phyloP scores from a whole-genome alignment of 23 tunicate genomes.

The Clavelina lepadiformis region DNA sequence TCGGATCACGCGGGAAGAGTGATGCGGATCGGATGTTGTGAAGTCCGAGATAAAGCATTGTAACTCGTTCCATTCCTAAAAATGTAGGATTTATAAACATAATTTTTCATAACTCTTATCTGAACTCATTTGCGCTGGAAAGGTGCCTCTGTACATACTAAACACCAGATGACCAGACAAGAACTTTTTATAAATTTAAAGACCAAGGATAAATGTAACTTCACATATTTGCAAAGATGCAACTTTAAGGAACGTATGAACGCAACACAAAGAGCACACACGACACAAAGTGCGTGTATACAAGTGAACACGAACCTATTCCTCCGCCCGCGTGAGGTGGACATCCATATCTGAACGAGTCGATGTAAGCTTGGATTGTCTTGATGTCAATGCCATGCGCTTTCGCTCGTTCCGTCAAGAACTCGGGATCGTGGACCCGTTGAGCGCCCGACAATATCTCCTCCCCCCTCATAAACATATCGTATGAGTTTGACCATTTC shows the following conservation, averaged over 20 bases:
- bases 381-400: constrained; percentile 91
- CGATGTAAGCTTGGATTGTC: constrained; percentile 89
- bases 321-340: constrained; percentile 99
- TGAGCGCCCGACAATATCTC: constrained; percentile 98
- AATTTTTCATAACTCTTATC: too few species aligned
- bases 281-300: too few species aligned
- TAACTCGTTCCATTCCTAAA: constrained; percentile 94
- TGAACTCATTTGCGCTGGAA: too few species aligned
- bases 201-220: too few species aligned
- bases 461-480: constrained; percentile 99
- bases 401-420: constrained; percentile 85
- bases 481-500: constrained; percentile 99
- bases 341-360: constrained; percentile 96
- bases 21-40: constrained; percentile 95
- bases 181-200: too few species aligned
- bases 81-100: too few species aligned
- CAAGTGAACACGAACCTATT: constrained; percentile 59
- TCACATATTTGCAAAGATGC: too few species aligned
- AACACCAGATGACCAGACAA: too few species aligned
- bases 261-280: too few species aligned
- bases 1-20: constrained; percentile 98
- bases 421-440: constrained; percentile 97
- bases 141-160: too few species aligned
- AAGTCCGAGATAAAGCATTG: constrained; percentile 94
- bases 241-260: too few species aligned